Conservation (phyloP, 2,888 invertebrate species). For the Meandrusa payeni region DNA sequence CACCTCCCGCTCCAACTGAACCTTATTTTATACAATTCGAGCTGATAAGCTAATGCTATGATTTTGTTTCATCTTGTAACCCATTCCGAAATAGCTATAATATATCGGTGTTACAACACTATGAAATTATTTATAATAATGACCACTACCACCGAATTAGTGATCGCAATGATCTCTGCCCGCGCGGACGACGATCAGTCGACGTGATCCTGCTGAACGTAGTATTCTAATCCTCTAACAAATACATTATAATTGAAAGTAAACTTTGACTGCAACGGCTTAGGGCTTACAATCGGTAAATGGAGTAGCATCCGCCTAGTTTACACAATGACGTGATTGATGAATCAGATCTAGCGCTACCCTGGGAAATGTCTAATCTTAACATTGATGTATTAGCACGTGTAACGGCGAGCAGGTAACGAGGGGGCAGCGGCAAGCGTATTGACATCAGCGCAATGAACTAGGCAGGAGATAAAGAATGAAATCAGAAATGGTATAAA, state of each 20-base stretch:
- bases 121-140: constrained; percentile 48
- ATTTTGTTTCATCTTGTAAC: too few relatives aligned
- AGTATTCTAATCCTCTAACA: constrained; percentile 42
- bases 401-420: constrained; percentile 33
- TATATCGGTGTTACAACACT: too few relatives aligned
- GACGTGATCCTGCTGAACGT: constrained; percentile 63
- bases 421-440: constrained; percentile 10
- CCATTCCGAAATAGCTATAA: too few relatives aligned
- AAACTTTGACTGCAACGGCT: constrained; percentile 29
- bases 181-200: constrained; percentile 67
- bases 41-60: too few relatives aligned
- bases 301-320: constrained; percentile 38
- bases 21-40: too few relatives aligned
- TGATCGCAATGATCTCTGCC: constrained; percentile 61
- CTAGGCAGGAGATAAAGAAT: too few relatives aligned
- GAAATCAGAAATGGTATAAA: too few relatives aligned
- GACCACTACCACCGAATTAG: constrained; percentile 60
- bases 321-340: constrained; percentile 65
- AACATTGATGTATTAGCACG: constrained; percentile 60
- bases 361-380: constrained; percentile 59
- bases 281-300: constrained; percentile 36
- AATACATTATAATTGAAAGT: constrained; percentile 30
- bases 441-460: too few relatives aligned
- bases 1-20: constrained; percentile 6
- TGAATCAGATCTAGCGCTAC: constrained; percentile 54